Evolutionary conservation across 2,888 invertebrate species (phyloP), one percentile per base, ranked within the genome.

Genomic region (Andrena marginata): DNA sequence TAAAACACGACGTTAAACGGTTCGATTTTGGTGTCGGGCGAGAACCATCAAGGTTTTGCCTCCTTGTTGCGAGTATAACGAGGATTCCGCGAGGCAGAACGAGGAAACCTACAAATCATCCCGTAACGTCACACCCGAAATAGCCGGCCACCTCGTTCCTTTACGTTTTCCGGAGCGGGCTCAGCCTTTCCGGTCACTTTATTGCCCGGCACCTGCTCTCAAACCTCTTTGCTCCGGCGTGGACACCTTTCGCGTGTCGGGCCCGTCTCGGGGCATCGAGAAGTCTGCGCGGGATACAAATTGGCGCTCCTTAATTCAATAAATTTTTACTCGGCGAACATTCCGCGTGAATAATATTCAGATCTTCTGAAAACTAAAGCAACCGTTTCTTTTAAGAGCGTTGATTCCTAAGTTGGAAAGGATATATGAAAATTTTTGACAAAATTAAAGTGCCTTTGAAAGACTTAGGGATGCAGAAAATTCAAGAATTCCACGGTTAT

Each of bases 201-300:
- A 90, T 87, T 82, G 77, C 80, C 73, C 73, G 81, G 77, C 89
- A 89, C 87, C 88, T 89, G 88, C 89, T 86, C 84, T 71, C 73
- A 85, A 87, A 76, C 76, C 60, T 65, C 65, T 68, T 51, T 77
- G 10, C 54, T n/a, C 23, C 26, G 20, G 13, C 65, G 29, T 6
- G 59, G 77, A 67, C 82, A 84, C 84, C 82, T 82, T 84, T 82
- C 84, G 67, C 62, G 62, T 62, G 23, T 48, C 33, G 23, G 20
- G 2, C 23, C 33, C 48, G 62, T 35, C 42, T 42, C 16, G 13
- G 42, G 13, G 16, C 20, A 48, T 20, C 67, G 26, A 65, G 33
- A 72, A 49, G 49, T 33, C 63, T 26, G 49, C 13, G 26, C 35
- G 26, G 29, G n/a, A 29, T 16, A 23, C 16, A 51, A 13, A 54